Conservation (phyloP, 2,888 invertebrate species). For the Bursaphelenchus okinawaensis region DNA sequence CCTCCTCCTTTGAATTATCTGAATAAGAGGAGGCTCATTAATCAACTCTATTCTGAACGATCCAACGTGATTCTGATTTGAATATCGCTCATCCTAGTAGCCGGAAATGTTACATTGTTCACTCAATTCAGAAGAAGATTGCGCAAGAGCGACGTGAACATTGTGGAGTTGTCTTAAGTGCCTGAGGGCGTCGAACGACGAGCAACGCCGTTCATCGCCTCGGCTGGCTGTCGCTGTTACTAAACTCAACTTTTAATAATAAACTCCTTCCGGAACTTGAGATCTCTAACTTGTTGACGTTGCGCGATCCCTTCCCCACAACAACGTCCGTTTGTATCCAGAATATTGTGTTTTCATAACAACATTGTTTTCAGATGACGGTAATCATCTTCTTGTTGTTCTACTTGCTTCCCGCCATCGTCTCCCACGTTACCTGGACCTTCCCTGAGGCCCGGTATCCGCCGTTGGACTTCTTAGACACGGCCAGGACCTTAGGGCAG, state of each 20-base stretch:
- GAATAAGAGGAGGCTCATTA: neutral
- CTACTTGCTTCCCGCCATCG: neutral
- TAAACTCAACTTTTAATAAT: neutral
- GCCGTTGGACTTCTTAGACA: slow-evolving; percentile 52
- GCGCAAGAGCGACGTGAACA: neutral
- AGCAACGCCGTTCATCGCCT: neutral
- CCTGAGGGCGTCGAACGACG: neutral
- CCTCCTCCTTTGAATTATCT: neutral
- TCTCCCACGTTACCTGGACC: slow-evolving; percentile 37
- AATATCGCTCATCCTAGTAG: no score
- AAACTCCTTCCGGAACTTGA: neutral
- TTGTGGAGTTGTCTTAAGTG: neutral
- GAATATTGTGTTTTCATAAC: neutral
- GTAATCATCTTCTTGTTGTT: neutral
- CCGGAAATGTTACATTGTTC: no score
- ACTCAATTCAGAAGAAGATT: neutral
- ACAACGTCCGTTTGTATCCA: no score
- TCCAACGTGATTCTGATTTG: no score
- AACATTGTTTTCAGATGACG: neutral
- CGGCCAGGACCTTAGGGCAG: slow-evolving; percentile 42
- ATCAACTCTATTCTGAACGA: no score
- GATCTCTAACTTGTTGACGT: neutral
- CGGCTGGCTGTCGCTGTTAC: neutral
- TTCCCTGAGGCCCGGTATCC: slow-evolving; percentile 51
- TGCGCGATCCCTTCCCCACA: neutral